phyloP scores from a whole-genome alignment of 2,113 vertebrate species.

The Trematocara unimaculatum region DNA sequence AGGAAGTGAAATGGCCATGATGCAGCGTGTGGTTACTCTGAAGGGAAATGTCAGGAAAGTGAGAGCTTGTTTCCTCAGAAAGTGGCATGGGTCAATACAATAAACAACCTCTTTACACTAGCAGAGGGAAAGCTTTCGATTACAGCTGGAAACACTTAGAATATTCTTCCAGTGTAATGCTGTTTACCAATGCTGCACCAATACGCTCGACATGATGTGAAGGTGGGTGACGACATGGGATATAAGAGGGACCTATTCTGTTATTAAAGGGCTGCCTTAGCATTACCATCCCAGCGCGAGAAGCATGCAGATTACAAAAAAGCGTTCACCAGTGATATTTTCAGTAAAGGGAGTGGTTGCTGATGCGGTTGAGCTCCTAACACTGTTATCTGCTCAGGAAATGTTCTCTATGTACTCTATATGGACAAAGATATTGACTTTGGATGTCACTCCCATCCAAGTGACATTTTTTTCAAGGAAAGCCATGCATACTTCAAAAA shows the following conservation, averaged over 20 bases:
- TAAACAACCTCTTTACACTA: not conserved
- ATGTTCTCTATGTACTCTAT: rapidly evolving
- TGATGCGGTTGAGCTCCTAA: not conserved
- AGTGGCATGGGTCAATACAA: not conserved
- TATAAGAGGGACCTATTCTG: not conserved
- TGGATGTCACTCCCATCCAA: not conserved
- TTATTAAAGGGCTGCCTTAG: not conserved
- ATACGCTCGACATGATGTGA: not conserved
- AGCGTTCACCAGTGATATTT: not conserved
- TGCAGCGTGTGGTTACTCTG: not conserved
- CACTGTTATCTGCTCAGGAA: not conserved
- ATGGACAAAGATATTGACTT: not conserved
- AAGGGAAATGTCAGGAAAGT: not conserved
- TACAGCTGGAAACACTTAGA: not conserved
- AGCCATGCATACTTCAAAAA: not conserved
- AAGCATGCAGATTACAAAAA: not conserved
- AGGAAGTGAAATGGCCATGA: not conserved
- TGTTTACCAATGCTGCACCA: rapidly evolving
- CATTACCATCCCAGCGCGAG: not conserved
- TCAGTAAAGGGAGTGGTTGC: not conserved
- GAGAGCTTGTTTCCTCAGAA: not conserved
- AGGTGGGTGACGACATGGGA: not conserved
- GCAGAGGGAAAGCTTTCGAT: not conserved
- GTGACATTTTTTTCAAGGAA: not conserved
- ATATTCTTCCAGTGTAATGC: not conserved